These are phyloP conservation scores for Conistra vaccinii DNA, from an alignment of 2,888 invertebrate species.

Conservation along the genomic window DNA sequence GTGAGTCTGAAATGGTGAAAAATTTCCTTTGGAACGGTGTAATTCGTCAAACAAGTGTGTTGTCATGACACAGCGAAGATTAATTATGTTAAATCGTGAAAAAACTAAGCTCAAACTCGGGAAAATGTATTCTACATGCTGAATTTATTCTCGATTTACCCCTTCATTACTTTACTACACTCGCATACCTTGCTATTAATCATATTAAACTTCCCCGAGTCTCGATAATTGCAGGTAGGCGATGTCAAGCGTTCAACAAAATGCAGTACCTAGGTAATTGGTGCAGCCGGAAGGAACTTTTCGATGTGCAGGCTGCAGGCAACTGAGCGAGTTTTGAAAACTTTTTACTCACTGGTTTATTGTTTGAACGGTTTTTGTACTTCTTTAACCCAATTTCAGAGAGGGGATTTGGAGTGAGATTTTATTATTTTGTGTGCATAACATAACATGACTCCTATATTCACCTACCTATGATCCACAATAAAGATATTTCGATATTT, in stretches of 20 bases:
- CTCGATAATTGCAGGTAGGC: background rate
- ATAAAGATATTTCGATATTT: no score
- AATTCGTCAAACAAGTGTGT: background rate
- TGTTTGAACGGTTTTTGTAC: constrained; percentile 6
- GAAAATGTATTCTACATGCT: background rate
- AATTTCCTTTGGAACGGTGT: background rate
- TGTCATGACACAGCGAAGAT: background rate
- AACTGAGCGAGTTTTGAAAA: background rate
- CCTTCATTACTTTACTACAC: background rate
- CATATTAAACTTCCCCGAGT: constrained; percentile 3
- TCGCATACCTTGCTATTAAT: background rate
- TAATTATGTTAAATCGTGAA: no score
- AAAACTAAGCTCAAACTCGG: background rate
- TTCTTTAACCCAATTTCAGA: background rate
- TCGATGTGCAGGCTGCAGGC: no score
- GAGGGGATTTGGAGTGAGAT: no score
- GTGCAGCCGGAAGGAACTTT: constrained; percentile 3
- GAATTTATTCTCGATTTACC: background rate
- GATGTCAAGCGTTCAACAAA: background rate
- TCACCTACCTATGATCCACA: no score
- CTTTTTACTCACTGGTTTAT: constrained; percentile 8
- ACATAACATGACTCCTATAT: background rate
- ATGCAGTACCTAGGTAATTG: background rate
- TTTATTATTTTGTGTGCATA: background rate
- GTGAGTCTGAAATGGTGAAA: background rate